Evolutionary conservation across 2,797 vertebrate species (phyloP), one percentile per base, ranked within the genome.

Genomic region (Mormyrops boulengeri): DNA sequence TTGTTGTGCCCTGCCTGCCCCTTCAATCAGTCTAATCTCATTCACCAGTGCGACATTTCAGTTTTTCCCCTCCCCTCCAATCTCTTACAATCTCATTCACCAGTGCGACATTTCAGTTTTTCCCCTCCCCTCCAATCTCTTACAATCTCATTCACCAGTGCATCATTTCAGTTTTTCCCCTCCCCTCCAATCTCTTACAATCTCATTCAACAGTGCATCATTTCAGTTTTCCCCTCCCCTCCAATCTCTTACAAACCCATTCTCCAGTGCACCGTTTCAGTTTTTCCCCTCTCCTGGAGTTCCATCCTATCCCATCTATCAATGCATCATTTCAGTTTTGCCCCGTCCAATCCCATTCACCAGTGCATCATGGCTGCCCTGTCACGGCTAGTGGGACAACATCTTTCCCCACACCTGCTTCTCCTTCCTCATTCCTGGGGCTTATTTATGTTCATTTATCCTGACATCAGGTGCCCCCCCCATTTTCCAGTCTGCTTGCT

Each of bases 391-490:
- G 85, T 60, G 49, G 87, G 49, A 47, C 80, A 38, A n/a, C 86
- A 89, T 91, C 92, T 91, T 92, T 88, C 55, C 89, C 73, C 50
- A 47, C 88, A 34, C 87, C 90, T 91, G 92, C 91, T 92, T 90
- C 90, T 91, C 92, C 88, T 50, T 92, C 82, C 91, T 26, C 38
- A 91, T 93, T 93, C 41, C 53, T 91, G 93, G 92, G 93, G 89
- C 93, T 95, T 94, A 94, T 96, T 96, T 96, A 94, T 95, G 95
- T 95, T 96, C 94, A 96, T 96, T 95, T 95, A 91, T 92, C 91
- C 90, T 95, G 95, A 95, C 93, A 89, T 92, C 92, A 93, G 89
- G 91, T 91, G 92, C 91, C 94, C 92, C 91, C 91, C 90, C 9
- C 12, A 77, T 66, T 47, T 30, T 34, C 91, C 89, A 93, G 94